phyloP scores from a whole-genome alignment of 2,888 invertebrate species.

The Oscheius onirici region DNA sequence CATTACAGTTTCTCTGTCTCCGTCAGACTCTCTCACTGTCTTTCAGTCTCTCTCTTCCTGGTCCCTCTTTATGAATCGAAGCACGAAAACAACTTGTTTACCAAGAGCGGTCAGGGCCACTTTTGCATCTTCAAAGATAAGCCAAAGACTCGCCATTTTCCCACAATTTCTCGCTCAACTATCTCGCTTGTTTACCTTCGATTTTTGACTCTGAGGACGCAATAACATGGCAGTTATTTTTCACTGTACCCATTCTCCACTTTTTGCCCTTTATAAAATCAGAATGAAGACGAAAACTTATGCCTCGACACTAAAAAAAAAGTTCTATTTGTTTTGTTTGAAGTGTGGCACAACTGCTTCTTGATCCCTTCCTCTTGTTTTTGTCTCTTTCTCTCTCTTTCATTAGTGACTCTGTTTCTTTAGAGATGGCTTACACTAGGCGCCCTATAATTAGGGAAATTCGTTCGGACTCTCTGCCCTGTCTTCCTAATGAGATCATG shows the following conservation, averaged over 20 bases:
- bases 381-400: too few species aligned
- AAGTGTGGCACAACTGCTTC: neutral
- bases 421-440: conserved; percentile 3
- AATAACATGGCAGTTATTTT: neutral
- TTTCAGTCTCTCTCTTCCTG: too few species aligned
- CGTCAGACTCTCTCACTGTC: too few species aligned
- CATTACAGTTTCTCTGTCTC: too few species aligned
- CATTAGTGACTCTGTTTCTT: neutral
- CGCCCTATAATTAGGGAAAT: conserved; percentile 11
- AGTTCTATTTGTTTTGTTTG: neutral
- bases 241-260: neutral
- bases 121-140: neutral
- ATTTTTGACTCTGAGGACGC: neutral
- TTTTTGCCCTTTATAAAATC: too few species aligned
- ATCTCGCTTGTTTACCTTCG: too few species aligned
- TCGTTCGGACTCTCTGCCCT: conserved; percentile 13
- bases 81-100: too few species aligned
- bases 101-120: too few species aligned
- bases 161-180: neutral
- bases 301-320: too few species aligned
- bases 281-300: too few species aligned
- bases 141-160: neutral
- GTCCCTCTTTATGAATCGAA: too few species aligned
- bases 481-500: conserved; percentile 14
- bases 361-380: too few species aligned